Conservation (phyloP, 1,140 invertebrate species). For the Cydia splendana region DNA sequence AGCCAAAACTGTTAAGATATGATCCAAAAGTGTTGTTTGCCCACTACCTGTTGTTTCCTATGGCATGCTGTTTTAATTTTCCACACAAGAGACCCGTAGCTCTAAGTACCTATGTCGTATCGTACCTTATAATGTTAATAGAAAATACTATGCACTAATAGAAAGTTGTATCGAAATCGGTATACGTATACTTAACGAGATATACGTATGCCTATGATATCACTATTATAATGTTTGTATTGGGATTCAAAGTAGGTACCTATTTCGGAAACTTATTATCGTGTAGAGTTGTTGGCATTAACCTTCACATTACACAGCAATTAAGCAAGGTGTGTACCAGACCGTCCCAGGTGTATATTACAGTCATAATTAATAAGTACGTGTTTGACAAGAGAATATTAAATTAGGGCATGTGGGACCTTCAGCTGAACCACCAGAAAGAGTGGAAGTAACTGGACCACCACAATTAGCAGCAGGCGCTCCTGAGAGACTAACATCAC, state of each 20-base stretch:
- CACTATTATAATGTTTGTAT: neutral
- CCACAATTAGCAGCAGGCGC: too few relatives aligned
- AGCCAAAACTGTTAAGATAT: neutral
- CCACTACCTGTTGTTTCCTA: neutral
- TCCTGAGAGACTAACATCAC: too few relatives aligned
- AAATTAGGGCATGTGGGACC: too few relatives aligned
- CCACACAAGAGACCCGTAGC: neutral
- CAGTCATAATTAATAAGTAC: slow-evolving; percentile 8
- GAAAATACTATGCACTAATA: neutral
- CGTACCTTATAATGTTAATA: neutral
- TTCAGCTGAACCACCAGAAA: too few relatives aligned
- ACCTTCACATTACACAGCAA: neutral
- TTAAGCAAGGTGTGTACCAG: neutral
- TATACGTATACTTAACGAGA: too few relatives aligned
- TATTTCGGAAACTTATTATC: neutral
- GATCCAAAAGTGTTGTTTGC: neutral
- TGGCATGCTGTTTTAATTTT: slow-evolving; percentile 8
- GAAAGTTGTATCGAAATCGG: too few relatives aligned
- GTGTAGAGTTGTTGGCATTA: neutral
- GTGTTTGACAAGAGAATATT: slow-evolving; percentile 23
- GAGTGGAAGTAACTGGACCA: too few relatives aligned
- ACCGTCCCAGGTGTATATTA: neutral
- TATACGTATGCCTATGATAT: too few relatives aligned
- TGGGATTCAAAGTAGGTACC: neutral
- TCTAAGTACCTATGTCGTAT: neutral